Conservation (phyloP, 2,797 vertebrate species). For the Sebastes trivittatus region DNA sequence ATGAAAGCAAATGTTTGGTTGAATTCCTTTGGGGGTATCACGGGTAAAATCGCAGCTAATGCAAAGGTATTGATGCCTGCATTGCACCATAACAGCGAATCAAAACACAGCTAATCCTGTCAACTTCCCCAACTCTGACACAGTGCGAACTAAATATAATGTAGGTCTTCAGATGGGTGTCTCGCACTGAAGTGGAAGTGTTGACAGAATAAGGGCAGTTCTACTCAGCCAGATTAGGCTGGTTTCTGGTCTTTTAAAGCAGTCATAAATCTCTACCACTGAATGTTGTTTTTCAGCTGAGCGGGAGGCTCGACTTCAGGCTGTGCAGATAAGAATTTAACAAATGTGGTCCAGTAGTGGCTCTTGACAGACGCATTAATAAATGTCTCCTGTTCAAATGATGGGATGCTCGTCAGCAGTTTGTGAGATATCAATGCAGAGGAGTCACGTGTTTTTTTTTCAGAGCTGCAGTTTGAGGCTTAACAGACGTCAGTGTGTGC, state of each 20-base stretch:
- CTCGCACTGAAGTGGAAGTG: constrained; percentile 6
- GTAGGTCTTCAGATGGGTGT: constrained; percentile 26
- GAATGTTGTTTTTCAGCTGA: constrained; percentile 12
- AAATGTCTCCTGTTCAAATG: constrained; percentile 24
- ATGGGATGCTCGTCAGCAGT: background rate
- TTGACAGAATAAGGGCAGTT: constrained; percentile 67
- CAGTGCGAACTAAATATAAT: constrained; percentile 52
- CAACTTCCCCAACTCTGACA: constrained; percentile 35
- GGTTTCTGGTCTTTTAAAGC: constrained; percentile 33
- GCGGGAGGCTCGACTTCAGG: background rate
- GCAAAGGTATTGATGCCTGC: constrained; percentile 52
- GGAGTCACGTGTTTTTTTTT: background rate
- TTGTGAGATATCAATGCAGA: constrained; percentile 10
- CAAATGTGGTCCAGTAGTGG: constrained; percentile 5
- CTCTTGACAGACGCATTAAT: constrained; percentile 30
- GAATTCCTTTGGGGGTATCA: constrained; percentile 45
- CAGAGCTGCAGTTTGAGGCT: background rate
- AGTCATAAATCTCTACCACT: constrained; percentile 10
- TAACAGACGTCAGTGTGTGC: background rate
- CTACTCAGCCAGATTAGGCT: constrained; percentile 39
- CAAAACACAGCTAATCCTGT: constrained; percentile 48
- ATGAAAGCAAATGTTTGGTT: constrained; percentile 56
- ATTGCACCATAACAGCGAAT: constrained; percentile 29
- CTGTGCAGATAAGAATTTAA: constrained; percentile 6
- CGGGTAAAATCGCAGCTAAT: constrained; percentile 49